Percentiles rank a stretch among this genome's conserved stretches.
phyloP scores from a whole-genome alignment of 1,140 invertebrate species.

The Asobara japonica region DNA sequence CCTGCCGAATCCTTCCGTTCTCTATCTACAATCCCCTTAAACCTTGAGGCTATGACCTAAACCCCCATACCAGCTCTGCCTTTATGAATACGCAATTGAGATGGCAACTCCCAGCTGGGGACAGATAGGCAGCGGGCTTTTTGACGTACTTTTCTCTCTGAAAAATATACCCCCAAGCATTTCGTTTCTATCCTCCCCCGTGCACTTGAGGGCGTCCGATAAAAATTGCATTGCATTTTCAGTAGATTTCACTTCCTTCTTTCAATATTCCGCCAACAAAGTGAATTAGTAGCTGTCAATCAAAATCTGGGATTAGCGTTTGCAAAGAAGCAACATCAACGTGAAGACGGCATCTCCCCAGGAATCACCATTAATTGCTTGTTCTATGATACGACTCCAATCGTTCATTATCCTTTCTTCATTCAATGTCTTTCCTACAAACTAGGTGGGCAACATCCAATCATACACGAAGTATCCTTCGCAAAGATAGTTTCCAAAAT shows the following conservation, averaged over 20 bases:
- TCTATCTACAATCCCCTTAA: constrained; percentile 20
- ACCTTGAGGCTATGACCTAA: constrained; percentile 23
- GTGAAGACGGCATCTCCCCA: too few species aligned
- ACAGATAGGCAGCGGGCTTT: background rate
- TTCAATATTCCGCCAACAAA: constrained; percentile 30
- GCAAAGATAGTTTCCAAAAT: background rate
- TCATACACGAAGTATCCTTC: background rate
- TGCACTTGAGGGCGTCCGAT: background rate
- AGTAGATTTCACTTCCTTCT: background rate
- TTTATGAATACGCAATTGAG: constrained; percentile 55
- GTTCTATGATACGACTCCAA: too few species aligned
- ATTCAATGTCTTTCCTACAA: too few species aligned
- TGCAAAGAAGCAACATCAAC: too few species aligned
- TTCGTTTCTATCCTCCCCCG: background rate
- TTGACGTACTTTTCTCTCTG: constrained; percentile 10
- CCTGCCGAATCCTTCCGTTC: constrained; percentile 44
- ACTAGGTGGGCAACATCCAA: too few species aligned
- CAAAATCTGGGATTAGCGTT: background rate
- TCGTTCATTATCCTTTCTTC: too few species aligned
- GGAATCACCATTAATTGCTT: too few species aligned
- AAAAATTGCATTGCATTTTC: background rate
- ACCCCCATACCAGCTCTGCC: constrained; percentile 27
- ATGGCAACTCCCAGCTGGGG: constrained; percentile 24
- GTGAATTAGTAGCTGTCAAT: constrained; percentile 25
- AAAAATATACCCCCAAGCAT: constrained; percentile 12